Base-by-base conservation (phyloP, 2,888 invertebrate species). In the Cheilosia vulpina region DNA sequence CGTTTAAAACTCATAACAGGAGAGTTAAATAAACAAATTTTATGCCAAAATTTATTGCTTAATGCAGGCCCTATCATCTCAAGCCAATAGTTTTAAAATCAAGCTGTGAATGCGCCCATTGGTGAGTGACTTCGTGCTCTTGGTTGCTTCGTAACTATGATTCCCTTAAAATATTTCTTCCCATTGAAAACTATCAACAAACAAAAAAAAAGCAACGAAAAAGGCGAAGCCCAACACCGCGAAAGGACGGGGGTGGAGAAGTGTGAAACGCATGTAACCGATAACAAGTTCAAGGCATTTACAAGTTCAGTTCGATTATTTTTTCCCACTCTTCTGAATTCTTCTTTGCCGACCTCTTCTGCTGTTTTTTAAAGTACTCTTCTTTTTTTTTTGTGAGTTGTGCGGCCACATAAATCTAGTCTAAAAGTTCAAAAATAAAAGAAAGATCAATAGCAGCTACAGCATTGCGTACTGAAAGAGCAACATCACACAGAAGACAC, bases 211-310 rank as follows among this genome's bases (percentile, higher is more conserved):
- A 31, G 11, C 38, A 21, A 24, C 24, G 13, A 27, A n/a, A 5
- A 21, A 7, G 52, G 17, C 4, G 21, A 34, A 34, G 34, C 34
- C 2, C 34, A 34, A 9, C 34, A 52, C 34, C 21, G n/a, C 50
- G 41, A 53, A 43, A 27, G n/a, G 4, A 27, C 38, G 52, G 15
- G 17, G 53, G 13, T 31, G 19, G 47, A 31, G 47, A 17, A 38
- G 43, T 17, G 31, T 31, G 24, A 17, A 53, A 53, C 13, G 38
- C 52, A 53, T 17, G 15, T 47, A 58, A 71, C 47, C 50, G 71
- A 71, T 71, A 71, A 71, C 71, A 71, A 71, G 71, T 71, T 71
- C 71, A 71, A 60, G 60, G 71, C 50, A 71, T 71, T 71, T 60
- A 47, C 71, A 71, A 71, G 71, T 71, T 71, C 21, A 58, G 19